These are phyloP conservation scores for Plectropomus leopardus DNA, from an alignment of 2,113 vertebrate species.

Conservation along the genomic window DNA sequence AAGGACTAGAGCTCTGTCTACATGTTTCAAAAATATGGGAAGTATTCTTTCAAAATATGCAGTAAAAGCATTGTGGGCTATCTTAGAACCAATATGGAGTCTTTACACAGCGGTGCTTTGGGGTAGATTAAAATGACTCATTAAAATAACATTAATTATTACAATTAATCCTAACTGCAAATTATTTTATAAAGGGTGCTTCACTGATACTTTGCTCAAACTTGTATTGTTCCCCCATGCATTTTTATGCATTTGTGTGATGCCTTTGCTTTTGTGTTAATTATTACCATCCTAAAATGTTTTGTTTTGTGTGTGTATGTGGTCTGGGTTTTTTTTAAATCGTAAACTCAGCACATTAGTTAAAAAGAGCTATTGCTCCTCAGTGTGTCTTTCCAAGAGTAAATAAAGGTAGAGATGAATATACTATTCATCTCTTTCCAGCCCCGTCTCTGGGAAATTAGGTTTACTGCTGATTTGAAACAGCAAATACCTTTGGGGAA, in stretches of 20 bases:
- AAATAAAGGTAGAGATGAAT: constrained; percentile 2
- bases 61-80: not conserved
- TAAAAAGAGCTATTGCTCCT: constrained; percentile 6
- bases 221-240: not conserved
- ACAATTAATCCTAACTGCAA: not conserved
- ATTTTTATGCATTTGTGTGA: not conserved
- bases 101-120: not conserved
- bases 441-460: too few species aligned
- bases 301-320: not conserved
- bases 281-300: not conserved
- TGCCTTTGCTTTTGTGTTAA: not conserved
- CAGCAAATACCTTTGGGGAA: too few species aligned
- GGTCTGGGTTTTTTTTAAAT: not conserved
- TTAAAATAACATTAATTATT: constrained; percentile 2
- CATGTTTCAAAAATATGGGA: not conserved
- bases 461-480: too few species aligned
- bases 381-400: not conserved
- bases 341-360: not conserved
- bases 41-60: not conserved
- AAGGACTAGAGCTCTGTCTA: too few species aligned
- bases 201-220: not conserved
- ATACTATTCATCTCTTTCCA: not conserved
- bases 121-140: not conserved
- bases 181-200: not conserved
- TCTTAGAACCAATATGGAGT: not conserved